phyloP scores from a whole-genome alignment of 2,113 vertebrate species.

The Boleophthalmus pectinirostris region DNA sequence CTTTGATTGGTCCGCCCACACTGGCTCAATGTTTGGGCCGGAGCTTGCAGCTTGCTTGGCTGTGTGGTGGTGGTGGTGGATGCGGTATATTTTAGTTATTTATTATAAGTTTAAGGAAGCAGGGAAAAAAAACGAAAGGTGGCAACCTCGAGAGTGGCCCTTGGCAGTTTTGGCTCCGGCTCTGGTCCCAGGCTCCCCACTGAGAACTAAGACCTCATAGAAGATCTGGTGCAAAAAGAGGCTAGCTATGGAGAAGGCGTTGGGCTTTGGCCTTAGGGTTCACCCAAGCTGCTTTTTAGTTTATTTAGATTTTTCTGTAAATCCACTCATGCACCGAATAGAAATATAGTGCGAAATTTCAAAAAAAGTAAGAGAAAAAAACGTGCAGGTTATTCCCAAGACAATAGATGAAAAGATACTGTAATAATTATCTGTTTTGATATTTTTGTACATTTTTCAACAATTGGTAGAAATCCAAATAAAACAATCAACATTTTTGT shows the following conservation, averaged over 20 bases:
- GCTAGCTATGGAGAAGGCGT: not conserved
- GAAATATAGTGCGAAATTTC: not conserved
- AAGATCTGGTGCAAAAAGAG: constrained; percentile 24
- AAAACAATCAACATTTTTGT: too few relatives aligned
- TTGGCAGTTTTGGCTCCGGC: constrained; percentile 28
- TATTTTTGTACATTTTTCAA: too few relatives aligned
- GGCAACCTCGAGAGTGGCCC: constrained; percentile 45
- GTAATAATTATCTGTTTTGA: too few relatives aligned
- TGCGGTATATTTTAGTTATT: constrained; percentile 36
- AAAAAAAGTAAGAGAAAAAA: not conserved
- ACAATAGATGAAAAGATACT: too few relatives aligned
- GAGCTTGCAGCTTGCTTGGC: constrained; percentile 46
- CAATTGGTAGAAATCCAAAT: too few relatives aligned
- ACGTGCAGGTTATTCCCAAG: not conserved
- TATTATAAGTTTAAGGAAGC: constrained; percentile 40
- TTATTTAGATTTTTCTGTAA: not conserved
- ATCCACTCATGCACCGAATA: not conserved
- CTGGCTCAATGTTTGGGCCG: constrained; percentile 40
- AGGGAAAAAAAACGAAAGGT: constrained; percentile 26
- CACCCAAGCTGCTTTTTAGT: not conserved
- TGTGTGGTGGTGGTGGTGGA: constrained; percentile 41
- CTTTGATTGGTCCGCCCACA: constrained; percentile 63
- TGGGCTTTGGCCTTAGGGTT: not conserved
- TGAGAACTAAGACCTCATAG: constrained; percentile 37
- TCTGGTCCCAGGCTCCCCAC: constrained; percentile 23